Base-by-base conservation (phyloP, 2,113 vertebrate species). In the Synchiropus splendidus region DNA sequence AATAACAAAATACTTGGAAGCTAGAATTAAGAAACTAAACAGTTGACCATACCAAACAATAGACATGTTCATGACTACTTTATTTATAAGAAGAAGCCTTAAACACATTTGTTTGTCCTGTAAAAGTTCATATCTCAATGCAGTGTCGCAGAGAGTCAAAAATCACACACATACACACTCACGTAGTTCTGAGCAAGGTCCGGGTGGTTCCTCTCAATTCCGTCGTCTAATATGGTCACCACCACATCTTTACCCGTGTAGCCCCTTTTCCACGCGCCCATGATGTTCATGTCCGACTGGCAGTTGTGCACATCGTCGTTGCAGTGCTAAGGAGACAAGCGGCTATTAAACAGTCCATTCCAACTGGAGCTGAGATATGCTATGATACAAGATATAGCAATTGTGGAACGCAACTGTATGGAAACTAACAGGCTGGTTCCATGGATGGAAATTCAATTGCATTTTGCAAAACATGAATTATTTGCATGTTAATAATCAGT, bases 271-370 rank as follows among this genome's bases (percentile, higher is more conserved):
- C 95, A 99, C n/a, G 95, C 95, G 16, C 93, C 94, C 76, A 97
- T 87, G 45, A 99, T 92, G 74, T 99, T 99, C 95, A 99, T 99
- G 77, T 97, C 94, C 2, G 94, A 98, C 54, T 97, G 94, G 76
- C 95, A 99, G 64, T 94, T 92, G 40, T 95, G 88, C 4, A 88
- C 87, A 40, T 94, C 92, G 43, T 97, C 95, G 16, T 88, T 98
- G 82, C 95, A 98, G 75, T 99, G 92, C 95, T 98, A 61, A 2
- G 61, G 41, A 73, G 36, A 32, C 32, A 34, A 34, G n/a, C 16
- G 9, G 32, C 11, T 12, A 12, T 6, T 2, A 39, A 17, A 39
- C 12, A 16, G n/a, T n/a, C n/a, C n/a, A n/a, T n/a, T n/a, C n/a
- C n/a, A n/a, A n/a, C n/a, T n/a, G n/a, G n/a, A n/a, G n/a, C n/a